Evolutionary conservation across 2,888 invertebrate species (phyloP), one percentile per base, ranked within the genome.

Genomic region (Heteropelma amictum): DNA sequence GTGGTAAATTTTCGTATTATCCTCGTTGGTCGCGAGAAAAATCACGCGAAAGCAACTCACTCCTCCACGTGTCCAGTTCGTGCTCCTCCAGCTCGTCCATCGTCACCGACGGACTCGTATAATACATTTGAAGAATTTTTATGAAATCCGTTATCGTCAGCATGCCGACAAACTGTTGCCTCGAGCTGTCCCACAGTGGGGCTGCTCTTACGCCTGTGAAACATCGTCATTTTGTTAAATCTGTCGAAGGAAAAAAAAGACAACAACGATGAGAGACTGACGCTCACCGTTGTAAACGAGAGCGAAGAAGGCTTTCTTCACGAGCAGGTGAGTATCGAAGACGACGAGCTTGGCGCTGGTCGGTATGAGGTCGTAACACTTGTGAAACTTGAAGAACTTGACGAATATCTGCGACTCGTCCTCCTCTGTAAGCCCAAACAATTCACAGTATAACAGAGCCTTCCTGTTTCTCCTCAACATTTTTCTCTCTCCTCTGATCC

Each of bases 311-410:
- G 99, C 99, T 90, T 98, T 98, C 91, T 98, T 97, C 79, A 98
- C 99, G 82, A 98, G 94, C 76, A 99, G 93, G 89, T 98, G 97
- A 49, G 99, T 99, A 91, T 99, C 99, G 90, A 99, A 99, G 76
- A 99, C 98, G 81, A 99, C 99, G 89, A 99, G 92, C 91, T 99
- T 99, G 82, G 98, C 98, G 86, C 98, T 98, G 75, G 98, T 98
- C 76, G 99, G 99, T 89, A 99, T 98, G 90, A 99, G 93, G 92
- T 99, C 99, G 92, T 99, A 99, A 90, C 99, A 99, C 91, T 98
- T 98, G 93, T 99, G 99, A 91, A 98, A 98, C 91, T 97, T 97
- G 94, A 99, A 99, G 93, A 99, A 99, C 90, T 98, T 98, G 84
- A 97, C 97, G 91, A 97, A 98, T 88, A 98, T 98, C 91, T 97